Evolutionary conservation across 2,888 invertebrate genomes (phyloP).

Genomic region (Hirtodrosophila histrioides): DNA sequence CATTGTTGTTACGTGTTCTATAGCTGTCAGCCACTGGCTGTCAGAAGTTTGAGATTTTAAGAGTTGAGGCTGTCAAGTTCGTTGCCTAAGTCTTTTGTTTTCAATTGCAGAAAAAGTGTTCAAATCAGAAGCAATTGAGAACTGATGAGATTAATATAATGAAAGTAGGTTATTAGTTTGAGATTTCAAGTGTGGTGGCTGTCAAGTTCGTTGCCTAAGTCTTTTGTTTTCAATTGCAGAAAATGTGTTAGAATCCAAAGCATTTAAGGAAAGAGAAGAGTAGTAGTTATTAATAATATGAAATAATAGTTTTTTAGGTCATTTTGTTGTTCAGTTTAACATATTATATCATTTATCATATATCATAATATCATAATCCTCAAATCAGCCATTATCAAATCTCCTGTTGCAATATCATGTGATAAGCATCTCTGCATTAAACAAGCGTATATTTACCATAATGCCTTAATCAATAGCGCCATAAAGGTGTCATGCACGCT

Average conservation of each 20-base stretch:
- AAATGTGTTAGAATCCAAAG: not conserved
- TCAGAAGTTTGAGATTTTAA: not conserved
- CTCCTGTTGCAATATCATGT: constrained; percentile 19
- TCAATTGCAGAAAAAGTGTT: not conserved
- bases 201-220: constrained; percentile 47
- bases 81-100: constrained; percentile 45
- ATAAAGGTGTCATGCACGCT: constrained; percentile 35
- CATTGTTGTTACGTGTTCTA: not conserved
- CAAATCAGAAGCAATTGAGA: too few relatives aligned
- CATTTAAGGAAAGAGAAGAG: too few relatives aligned
- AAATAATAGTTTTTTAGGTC: too few relatives aligned
- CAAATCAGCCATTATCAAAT: not conserved
- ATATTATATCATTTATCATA: too few relatives aligned
- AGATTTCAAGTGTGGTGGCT: not conserved
- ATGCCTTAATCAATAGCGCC: constrained; percentile 36
- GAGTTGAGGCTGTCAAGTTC: constrained; percentile 29
- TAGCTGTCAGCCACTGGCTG: constrained; percentile 1
- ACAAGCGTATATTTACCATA: constrained; percentile 9
- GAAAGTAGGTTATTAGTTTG: not conserved
- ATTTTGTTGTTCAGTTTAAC: too few relatives aligned
- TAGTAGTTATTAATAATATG: too few relatives aligned
- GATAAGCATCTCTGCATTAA: constrained; percentile 29
- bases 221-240: constrained; percentile 16
- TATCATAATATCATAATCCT: too few relatives aligned
- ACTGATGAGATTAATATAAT: too few relatives aligned